Evolutionary conservation across 1,140 invertebrate genomes (phyloP).

Genomic region (Drosophila hydei): DNA sequence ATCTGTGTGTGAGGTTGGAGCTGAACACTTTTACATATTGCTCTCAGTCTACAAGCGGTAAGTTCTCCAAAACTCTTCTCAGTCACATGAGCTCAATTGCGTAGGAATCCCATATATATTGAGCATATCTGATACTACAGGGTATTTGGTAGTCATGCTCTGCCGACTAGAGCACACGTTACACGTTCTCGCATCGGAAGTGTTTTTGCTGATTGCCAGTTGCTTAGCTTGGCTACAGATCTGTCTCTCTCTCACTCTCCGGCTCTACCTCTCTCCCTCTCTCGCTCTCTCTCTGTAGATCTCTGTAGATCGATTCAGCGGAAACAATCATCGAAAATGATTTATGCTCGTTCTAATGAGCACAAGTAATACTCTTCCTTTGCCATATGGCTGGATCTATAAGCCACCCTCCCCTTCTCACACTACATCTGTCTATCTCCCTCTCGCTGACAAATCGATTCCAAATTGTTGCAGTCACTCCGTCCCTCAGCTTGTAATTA

Average conservation of each 20-base stretch:
- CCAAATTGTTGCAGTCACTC: slow-evolving; percentile 47
- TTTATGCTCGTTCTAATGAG: slow-evolving; percentile 54
- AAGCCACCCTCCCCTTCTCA: neutral
- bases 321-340: slow-evolving; percentile 57
- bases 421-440: neutral
- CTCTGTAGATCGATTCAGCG: slow-evolving; percentile 31
- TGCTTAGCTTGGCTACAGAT: slow-evolving; percentile 23
- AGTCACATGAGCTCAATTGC: no score
- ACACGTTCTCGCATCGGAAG: slow-evolving; percentile 58
- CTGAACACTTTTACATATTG: no score
- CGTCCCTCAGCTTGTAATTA: slow-evolving; percentile 32
- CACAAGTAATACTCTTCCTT: slow-evolving; percentile 11
- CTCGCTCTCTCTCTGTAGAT: neutral
- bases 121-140: neutral
- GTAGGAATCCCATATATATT: no score
- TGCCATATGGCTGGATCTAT: slow-evolving; percentile 23
- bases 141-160: neutral
- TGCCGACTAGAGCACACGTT: neutral
- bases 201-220: slow-evolving; percentile 68
- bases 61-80: no score
- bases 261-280: neutral
- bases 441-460: slow-evolving; percentile 61
- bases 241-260: neutral
- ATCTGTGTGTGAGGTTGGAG: no score
- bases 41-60: no score